phyloP scores from a whole-genome alignment of 2,113 vertebrate genomes.

The Sardina pilchardus region DNA sequence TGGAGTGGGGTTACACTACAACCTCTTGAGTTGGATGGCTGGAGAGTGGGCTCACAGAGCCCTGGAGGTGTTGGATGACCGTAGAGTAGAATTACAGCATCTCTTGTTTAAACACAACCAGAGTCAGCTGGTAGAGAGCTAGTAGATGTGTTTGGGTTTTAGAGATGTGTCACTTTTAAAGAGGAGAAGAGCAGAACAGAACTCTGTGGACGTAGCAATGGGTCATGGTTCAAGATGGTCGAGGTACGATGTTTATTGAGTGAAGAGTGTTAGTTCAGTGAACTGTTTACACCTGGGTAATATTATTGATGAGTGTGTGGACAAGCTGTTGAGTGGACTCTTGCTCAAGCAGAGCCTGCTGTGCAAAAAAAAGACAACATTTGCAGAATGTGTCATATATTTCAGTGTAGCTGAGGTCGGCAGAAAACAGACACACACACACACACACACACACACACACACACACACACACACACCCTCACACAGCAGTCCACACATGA shows the following conservation, averaged over 20 bases:
- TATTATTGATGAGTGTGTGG: not conserved
- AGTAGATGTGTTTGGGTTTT: not conserved
- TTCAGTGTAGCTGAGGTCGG: not conserved
- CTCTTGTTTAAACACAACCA: not conserved
- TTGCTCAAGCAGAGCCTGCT: not conserved
- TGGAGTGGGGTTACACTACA: slow-evolving; percentile 8
- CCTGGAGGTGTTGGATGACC: not conserved
- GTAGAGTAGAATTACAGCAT: not conserved
- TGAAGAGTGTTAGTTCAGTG: no score
- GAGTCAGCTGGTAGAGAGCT: not conserved
- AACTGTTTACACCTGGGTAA: not conserved
- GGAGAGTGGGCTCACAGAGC: not conserved
- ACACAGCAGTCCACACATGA: no score
- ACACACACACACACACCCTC: not conserved
- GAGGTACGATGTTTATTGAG: no score
- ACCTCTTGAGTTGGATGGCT: not conserved
- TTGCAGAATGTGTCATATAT: not conserved
- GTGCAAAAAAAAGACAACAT: not conserved
- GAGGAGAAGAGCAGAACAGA: not conserved
- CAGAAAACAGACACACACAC: slow-evolving; percentile 12
- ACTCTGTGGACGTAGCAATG: no score
- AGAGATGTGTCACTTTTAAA: not conserved
- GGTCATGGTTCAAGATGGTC: not conserved
- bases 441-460: slow-evolving; percentile 11
- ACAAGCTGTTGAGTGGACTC: not conserved